These are phyloP conservation scores for Anoplophora glabripennis DNA, from an alignment of 1,140 invertebrate species.

Conservation along the genomic window DNA sequence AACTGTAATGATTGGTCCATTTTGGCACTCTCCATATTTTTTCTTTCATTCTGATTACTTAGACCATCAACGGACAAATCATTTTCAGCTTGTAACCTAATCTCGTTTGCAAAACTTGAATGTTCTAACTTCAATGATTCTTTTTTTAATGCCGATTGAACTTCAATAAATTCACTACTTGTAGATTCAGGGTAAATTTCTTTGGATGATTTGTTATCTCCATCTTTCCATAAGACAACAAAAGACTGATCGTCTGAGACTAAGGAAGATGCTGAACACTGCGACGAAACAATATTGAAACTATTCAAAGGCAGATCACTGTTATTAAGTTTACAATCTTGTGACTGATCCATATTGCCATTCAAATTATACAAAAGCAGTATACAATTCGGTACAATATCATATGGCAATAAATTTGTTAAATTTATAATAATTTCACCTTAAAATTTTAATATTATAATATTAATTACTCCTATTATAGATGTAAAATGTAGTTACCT, in stretches of 20 bases:
- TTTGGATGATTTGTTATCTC: neutral
- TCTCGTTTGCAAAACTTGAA: neutral
- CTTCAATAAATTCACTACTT: slow-evolving; percentile 6
- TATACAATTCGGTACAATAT: no score
- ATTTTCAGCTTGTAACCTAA: neutral
- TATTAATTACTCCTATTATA: no score
- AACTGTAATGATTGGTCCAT: neutral
- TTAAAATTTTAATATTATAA: no score
- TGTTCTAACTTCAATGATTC: slow-evolving; percentile 2
- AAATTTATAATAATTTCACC: no score
- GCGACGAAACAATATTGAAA: slow-evolving; percentile 2
- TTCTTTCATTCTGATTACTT: neutral
- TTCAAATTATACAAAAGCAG: no score
- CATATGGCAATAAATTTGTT: no score
- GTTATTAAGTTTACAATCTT: no score
- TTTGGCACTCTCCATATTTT: no score
- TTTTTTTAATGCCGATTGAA: slow-evolving; percentile 7
- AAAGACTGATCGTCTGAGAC: slow-evolving; percentile 20
- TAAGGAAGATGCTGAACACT: neutral
- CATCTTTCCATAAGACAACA: slow-evolving; percentile 15
- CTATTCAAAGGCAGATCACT: neutral
- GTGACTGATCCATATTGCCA: no score
- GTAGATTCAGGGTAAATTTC: neutral
- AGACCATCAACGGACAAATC: neutral
- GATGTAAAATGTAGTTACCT: no score